These are phyloP conservation scores for Luehdorfia chinensis DNA, from an alignment of 1,140 invertebrate genomes.

Conservation along the genomic window DNA sequence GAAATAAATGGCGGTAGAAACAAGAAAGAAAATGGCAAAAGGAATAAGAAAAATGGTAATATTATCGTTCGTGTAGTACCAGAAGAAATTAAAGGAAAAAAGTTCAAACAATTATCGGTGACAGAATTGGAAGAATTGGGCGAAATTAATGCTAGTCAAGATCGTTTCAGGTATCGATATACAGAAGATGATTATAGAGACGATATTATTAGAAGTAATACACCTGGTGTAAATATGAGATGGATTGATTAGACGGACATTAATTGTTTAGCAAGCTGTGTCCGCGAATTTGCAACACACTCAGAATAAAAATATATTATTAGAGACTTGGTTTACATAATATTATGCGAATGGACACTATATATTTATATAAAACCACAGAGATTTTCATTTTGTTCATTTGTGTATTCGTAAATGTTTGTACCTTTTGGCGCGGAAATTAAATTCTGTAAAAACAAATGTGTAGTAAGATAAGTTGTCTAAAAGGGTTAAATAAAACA, in stretches of 20 bases:
- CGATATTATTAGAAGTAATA: slow-evolving; percentile 35
- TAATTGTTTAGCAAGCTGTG: not conserved
- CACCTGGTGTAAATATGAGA: slow-evolving; percentile 34
- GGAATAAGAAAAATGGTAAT: slow-evolving; percentile 20
- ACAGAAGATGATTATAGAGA: slow-evolving; percentile 50
- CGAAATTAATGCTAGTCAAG: slow-evolving; percentile 46
- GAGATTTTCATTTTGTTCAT: no score
- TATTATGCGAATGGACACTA: no score
- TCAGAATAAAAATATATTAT: not conserved
- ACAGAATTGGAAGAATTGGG: slow-evolving; percentile 45
- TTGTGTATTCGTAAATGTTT: no score
- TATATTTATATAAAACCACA: no score
- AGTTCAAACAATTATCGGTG: slow-evolving; percentile 47
- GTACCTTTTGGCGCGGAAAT: no score
- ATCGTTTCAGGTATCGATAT: slow-evolving; percentile 54
- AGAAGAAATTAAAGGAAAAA: slow-evolving; percentile 49
- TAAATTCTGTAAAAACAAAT: no score
- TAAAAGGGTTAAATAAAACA: no score
- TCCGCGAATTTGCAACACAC: not conserved
- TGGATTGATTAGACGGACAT: slow-evolving; percentile 38
- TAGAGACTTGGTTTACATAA: no score
- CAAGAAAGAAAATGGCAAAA: slow-evolving; percentile 17
- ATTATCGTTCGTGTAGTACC: slow-evolving; percentile 22
- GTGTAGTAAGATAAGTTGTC: no score
- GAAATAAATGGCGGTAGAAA: slow-evolving; percentile 42